Evolutionary conservation across 2,797 vertebrate genomes (phyloP), one percentile per base, ranked within the genome.

Genomic region (Decapterus maruadsi): DNA sequence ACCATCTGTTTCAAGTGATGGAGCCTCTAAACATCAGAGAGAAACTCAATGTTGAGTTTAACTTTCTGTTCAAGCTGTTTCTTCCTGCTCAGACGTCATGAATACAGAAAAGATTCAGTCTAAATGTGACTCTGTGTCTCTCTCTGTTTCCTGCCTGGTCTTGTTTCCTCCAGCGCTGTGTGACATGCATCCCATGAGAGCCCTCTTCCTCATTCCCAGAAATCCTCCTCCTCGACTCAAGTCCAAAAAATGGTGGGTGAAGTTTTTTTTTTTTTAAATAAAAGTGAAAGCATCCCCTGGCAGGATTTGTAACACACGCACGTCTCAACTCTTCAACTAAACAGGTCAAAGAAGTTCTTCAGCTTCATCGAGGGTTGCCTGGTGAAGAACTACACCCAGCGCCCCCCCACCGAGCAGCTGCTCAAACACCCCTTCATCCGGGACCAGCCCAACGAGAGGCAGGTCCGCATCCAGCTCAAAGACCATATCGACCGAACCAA

Each of bases 181-280:
- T 90, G 98, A 99, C 93, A 99, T 99, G 98, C 98, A 99, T 88
- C 98, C 98, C 50, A 99, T 99, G 98, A 96, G 98, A 95, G 98
- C 98, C 17, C 96, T 99, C 92, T 99, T 99, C 94, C 98, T 99
- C 93, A 99, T 99, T 81, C 98, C 98, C 85, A 96, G 98, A 93
- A 99, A 99, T 83, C 98, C 98, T 81, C 97, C 98, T 54, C 98
- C 98, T 56, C 95, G 98, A 82, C 97, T 99, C 90, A 99, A 99
- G 95, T 99, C 98, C 85, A 99, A 99, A 93, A 99, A 99, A 95
- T 99, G 98, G 98, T 99, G 92, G 72, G 95, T 80, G 19, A 0
- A 1, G 4, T 56, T 45, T 36, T 29, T 7, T 26, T 56, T 45
- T 36, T 29, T 7, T 26, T 26, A 26, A 26, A 26, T 4, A 34